Evolutionary conservation across 1,140 invertebrate genomes (phyloP).

Genomic region (Orchestia grillus): DNA sequence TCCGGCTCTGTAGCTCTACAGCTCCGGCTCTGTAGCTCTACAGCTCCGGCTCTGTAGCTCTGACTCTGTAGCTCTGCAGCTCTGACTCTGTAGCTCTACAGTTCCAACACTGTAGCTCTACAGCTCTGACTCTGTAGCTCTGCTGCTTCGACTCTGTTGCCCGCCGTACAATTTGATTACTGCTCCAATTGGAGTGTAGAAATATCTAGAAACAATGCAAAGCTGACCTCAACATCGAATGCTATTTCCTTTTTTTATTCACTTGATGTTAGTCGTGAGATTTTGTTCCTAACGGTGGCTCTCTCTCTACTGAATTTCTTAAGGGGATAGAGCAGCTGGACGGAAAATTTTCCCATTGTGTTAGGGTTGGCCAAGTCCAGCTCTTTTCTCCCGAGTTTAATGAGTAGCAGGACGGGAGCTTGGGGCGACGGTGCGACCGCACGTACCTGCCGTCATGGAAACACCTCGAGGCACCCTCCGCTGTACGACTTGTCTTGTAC

Average conservation of each 20-base stretch:
- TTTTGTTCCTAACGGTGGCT: not conserved
- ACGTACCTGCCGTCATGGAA: too few species aligned
- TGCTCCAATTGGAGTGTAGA: not conserved
- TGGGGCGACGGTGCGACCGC: not conserved
- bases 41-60: not conserved
- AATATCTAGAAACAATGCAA: not conserved
- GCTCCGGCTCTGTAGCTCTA: not conserved
- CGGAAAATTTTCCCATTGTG: not conserved
- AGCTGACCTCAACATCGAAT: not conserved
- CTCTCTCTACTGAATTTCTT: not conserved
- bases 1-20: not conserved
- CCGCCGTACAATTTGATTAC: not conserved
- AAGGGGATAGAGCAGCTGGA: not conserved
- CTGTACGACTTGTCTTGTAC: too few species aligned
- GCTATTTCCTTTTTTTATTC: not conserved
- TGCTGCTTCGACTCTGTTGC: not conserved
- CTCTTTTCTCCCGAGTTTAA: not conserved
- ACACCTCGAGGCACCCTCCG: too few species aligned
- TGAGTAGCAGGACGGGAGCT: not conserved
- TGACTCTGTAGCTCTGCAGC: not conserved
- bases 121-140: not conserved
- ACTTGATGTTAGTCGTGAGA: not conserved
- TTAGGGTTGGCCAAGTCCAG: not conserved
- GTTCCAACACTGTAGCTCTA: not conserved
- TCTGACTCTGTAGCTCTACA: not conserved